Evolutionary conservation across 2,797 vertebrate genomes (phyloP).

Genomic region (Cryptoprocta ferox): DNA sequence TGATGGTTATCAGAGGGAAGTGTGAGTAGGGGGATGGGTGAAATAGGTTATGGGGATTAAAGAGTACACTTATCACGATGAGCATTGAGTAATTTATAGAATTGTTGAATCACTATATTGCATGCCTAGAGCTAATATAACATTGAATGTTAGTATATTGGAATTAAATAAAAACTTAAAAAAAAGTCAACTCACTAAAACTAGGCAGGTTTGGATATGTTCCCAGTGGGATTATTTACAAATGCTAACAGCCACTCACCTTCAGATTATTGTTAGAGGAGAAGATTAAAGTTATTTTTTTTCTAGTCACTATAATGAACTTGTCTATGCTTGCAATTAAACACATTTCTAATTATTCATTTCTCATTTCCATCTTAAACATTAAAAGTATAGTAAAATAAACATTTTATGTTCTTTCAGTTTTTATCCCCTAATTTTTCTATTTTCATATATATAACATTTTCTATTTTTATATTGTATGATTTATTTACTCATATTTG

Average conservation of each 20-base stretch:
- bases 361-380: constrained; percentile 4
- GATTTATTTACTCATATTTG: neutral
- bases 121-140: neutral
- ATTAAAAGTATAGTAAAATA: neutral
- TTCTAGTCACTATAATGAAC: neutral
- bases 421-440: neutral
- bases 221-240: neutral
- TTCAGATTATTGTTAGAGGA: neutral
- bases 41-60: neutral
- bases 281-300: neutral
- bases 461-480: neutral
- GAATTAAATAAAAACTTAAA: neutral
- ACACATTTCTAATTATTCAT: neutral
- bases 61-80: neutral
- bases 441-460: neutral
- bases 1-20: neutral
- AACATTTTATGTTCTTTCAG: neutral
- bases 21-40: neutral
- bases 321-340: neutral
- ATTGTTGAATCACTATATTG: neutral
- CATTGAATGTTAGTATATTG: neutral
- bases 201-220: neutral
- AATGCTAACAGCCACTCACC: neutral
- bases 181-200: neutral
- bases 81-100: neutral